Evolutionary conservation across 1,140 invertebrate species (phyloP), one percentile per base, ranked within the genome.

Genomic region (Limonius californicus): DNA sequence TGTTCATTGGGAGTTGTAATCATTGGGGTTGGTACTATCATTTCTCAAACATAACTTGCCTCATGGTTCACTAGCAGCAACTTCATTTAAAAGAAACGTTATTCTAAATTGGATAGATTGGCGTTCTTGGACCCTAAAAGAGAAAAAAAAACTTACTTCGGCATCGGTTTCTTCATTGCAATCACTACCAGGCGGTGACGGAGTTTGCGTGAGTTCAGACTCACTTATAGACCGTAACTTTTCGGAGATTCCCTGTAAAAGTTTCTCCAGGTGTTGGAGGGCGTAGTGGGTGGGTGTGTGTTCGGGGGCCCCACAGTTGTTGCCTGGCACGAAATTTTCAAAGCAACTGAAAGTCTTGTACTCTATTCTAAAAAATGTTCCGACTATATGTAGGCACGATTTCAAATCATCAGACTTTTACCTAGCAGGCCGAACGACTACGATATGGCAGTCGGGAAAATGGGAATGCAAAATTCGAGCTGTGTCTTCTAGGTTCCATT

Each of bases 331-430:
- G 81, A 95, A 95, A 78, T 95, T 94, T 72, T 89, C 86, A 74
- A 87, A 95, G 69, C 91, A 92, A 72, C 89, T 91, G 75, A 91
- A 94, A 27, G 87, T 91, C 66, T 88, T 87, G 60, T 87, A 85
- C 69, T 89, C 84, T 84, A 93, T 91, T 74, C 89, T 89, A 71
- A 66, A 82, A 77, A 58, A 62, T 60, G n/a, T n/a, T n/a, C n/a
- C n/a, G n/a, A n/a, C n/a, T n/a, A n/a, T n/a, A n/a, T n/a, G n/a
- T n/a, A n/a, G n/a, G n/a, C n/a, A n/a, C n/a, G n/a, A n/a, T n/a
- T n/a, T n/a, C 23, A 27, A 27, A 27, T 27, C 9, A n/a, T 27
- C 23, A 4, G 3, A 27, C 9, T 27, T 64, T 72, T 74, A 86
- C 84, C 83, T 85, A 39, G 79, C 78, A 47, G 90, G 87, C 67